phyloP scores from a whole-genome alignment of 1,140 invertebrate genomes.

The Acromyrmex echinatior region DNA sequence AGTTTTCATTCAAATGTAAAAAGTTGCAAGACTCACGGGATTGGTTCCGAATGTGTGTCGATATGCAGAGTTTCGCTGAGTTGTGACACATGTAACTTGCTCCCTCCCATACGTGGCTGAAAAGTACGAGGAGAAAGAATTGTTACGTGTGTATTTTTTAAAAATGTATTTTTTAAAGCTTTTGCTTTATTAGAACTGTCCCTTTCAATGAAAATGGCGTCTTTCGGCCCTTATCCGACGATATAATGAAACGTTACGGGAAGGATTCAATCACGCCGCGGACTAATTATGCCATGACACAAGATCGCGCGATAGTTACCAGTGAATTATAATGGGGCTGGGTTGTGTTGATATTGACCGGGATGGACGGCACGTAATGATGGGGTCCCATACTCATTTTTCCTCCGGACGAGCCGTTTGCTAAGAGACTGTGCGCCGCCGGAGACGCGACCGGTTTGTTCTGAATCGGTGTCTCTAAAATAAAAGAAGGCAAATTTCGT shows the following conservation, averaged over 20 bases:
- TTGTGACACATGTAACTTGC: constrained; percentile 84
- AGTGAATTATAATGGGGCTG: constrained; percentile 86
- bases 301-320: constrained; percentile 77
- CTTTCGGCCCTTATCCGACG: not conserved
- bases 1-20: not conserved
- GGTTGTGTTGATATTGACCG: constrained; percentile 88
- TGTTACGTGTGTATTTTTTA: not conserved
- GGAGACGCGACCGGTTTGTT: constrained; percentile 91
- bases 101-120: constrained; percentile 85
- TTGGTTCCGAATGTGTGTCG: constrained; percentile 93
- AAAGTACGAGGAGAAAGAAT: constrained; percentile 41
- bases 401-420: constrained; percentile 88
- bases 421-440: constrained; percentile 90
- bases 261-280: constrained; percentile 24
- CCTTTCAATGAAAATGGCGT: not conserved
- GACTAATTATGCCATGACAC: constrained; percentile 13
- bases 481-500: constrained; percentile 1
- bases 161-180: not conserved
- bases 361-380: constrained; percentile 88
- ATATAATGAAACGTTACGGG: not conserved
- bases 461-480: constrained; percentile 84
- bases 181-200: constrained; percentile 3
- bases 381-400: constrained; percentile 88
- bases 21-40: constrained; percentile 90
- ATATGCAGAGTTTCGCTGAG: constrained; percentile 92